Percentiles rank a stretch among this genome's conserved stretches.
Evolutionary conservation across 2,113 vertebrate genomes (phyloP).

Genomic region (Cathartes aura): DNA sequence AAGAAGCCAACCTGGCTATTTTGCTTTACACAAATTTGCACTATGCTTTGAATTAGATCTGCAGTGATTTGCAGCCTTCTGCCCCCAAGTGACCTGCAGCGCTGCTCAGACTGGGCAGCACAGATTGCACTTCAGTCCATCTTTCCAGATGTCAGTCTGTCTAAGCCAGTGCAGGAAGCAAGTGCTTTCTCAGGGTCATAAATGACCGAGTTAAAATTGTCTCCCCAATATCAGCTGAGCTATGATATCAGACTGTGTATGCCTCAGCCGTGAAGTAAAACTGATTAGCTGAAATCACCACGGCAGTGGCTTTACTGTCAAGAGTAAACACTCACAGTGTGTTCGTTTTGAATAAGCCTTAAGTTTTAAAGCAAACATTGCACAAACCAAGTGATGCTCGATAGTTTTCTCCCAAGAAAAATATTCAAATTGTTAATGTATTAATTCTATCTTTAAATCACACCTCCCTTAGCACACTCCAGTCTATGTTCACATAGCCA

Average conservation of each 20-base stretch:
- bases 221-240: neutral
- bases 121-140: neutral
- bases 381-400: neutral
- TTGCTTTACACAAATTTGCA: neutral
- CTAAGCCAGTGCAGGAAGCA: neutral
- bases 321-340: neutral
- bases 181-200: neutral
- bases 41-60: neutral
- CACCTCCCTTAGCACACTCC: neutral
- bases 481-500: neutral
- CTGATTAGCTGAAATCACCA: neutral
- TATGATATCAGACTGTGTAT: neutral
- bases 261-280: neutral
- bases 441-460: neutral
- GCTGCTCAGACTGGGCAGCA: neutral
- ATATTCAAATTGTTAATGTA: neutral
- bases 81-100: neutral
- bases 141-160: neutral
- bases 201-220: neutral
- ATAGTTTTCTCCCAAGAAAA: neutral
- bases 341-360: neutral
- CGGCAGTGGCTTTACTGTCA: neutral
- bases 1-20: neutral
- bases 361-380: neutral
- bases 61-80: neutral